Conservation (phyloP, 2,797 vertebrate genomes). For the Decapterus maruadsi region DNA sequence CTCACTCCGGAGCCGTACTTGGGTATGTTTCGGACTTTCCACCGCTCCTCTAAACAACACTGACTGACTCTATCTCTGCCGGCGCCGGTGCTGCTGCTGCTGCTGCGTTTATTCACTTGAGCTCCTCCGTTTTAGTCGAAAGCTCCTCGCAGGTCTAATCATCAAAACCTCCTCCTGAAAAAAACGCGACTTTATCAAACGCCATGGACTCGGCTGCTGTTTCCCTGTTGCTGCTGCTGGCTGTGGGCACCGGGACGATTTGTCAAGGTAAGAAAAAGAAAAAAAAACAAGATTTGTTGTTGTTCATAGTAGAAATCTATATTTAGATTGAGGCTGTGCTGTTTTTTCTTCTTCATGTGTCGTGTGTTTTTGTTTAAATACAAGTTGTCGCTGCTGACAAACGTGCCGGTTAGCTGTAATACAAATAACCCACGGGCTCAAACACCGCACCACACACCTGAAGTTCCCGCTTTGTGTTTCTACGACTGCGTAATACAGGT, state of each 20-base stretch:
- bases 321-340: background rate
- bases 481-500: background rate
- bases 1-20: background rate
- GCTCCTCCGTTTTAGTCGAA: background rate
- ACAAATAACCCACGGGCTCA: background rate
- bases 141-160: no score
- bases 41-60: background rate
- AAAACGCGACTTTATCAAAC: background rate
- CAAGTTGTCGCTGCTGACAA: no score
- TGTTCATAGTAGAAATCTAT: background rate
- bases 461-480: background rate
- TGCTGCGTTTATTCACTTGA: background rate
- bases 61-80: background rate
- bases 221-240: constrained; percentile 43
- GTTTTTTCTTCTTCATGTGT: background rate
- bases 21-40: constrained; percentile 52
- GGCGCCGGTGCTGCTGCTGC: no score
- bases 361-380: no score
- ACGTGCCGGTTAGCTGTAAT: background rate
- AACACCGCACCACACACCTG: background rate
- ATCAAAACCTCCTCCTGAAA: no score
- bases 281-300: background rate
- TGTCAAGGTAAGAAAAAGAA: constrained; percentile 48
- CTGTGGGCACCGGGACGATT: constrained; percentile 29
- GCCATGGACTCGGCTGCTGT: constrained; percentile 45